Evolutionary conservation across 2,113 vertebrate genomes (phyloP).

Genomic region (Phylloscopus trochiloides): DNA sequence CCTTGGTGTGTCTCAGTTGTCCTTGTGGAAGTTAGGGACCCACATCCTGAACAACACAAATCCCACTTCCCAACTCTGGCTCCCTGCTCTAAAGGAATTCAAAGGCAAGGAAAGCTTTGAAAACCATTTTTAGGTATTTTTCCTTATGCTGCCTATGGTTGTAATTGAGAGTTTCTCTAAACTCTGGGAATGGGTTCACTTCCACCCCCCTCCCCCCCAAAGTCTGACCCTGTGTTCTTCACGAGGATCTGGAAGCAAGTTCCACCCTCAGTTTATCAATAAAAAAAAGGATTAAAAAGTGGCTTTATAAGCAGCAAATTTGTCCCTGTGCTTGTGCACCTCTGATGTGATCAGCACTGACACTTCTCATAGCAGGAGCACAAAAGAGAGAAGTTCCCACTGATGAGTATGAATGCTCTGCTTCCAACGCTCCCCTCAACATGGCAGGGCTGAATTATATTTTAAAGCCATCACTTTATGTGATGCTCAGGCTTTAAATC

Average conservation of each 20-base stretch:
- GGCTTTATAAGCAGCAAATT: background rate
- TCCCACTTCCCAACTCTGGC: background rate
- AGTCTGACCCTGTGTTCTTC: background rate
- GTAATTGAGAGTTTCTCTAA: background rate
- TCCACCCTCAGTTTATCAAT: background rate
- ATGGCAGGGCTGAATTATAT: background rate
- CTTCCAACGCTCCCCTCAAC: background rate
- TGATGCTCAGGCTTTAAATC: background rate
- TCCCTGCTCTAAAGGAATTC: background rate
- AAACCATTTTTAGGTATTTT: background rate
- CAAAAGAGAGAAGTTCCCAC: background rate
- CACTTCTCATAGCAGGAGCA: background rate
- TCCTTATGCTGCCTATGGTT: background rate
- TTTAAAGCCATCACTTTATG: background rate
- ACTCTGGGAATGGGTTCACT: background rate
- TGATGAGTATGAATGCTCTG: background rate
- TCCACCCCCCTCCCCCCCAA: background rate
- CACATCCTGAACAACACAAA: background rate
- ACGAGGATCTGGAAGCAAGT: background rate
- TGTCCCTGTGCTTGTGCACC: background rate
- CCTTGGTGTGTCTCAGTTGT: background rate
- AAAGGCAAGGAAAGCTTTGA: background rate
- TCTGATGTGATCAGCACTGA: background rate
- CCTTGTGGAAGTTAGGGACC: slow-evolving; percentile 7
- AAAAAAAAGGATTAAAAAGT: background rate